Base-by-base conservation (phyloP, 30 jellyfish, hydroid and myxozoan species). In the Aurelia aurita region DNA sequence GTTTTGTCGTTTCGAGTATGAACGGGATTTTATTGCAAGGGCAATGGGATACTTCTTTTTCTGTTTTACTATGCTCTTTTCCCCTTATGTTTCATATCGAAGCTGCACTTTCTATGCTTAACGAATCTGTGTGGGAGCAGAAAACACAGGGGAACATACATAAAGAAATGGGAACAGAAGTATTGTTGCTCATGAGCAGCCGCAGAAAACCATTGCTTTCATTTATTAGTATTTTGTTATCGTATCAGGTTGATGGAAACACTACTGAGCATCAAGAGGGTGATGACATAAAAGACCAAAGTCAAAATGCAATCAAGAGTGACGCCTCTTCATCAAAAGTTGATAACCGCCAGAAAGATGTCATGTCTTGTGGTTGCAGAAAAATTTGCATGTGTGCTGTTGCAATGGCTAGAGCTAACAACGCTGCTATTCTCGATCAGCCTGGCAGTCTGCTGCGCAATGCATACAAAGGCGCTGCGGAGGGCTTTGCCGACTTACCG, bases 361-460 rank as follows among this genome's bases (percentile, higher is more conserved):
- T 25, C 39, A 77, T 77, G 78, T 35, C 91, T 3, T 87, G 96
- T 58, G 87, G 84, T 1, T 87, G 96, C 39, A 43, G 61, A 46
- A n/a, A 28, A 0, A 49, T 51, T 10, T 70, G 81, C 39, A 84
- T 72, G 72, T 55, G 76, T 31, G 82, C 80, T 14, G 16, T 84
- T 22, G 87, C 78, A 21, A 28, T 54, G 34, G 80, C 87, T 3
- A 74, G 79, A 14, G 68, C 58, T 46, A 53, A 62, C 69, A 54
- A 58, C 29, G 51, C 68, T 18, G 25, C 79, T n/a, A 26, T 67
- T 14, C 26, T 22, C 27, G 25, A 16, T 19, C 57, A 67, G 9
- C 47, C 19, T 15, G 73, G n/a, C 35, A 39, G 20, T 22, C 0
- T 14, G 16, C 4, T 39, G 35, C 47, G 14, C 47, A 22, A 58